Conservation (phyloP, 2,888 invertebrate species). For the Didymodactylos carnosus region DNA sequence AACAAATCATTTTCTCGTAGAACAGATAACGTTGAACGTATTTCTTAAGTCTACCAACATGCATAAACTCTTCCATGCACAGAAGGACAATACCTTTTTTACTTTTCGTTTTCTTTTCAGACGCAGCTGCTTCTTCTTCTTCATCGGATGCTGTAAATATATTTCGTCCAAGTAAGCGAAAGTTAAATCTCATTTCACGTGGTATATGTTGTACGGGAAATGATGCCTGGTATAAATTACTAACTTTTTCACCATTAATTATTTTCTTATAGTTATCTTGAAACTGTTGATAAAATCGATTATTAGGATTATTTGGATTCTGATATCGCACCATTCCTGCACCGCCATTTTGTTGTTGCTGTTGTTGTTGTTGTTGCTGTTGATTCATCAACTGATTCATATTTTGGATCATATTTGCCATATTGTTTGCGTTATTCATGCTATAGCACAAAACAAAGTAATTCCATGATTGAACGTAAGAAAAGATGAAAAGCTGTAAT, state of each 20-base stretch:
- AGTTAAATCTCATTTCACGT: not conserved
- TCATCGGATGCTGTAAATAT: slow-evolving; percentile 4
- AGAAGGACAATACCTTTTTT: no score
- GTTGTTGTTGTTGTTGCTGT: not conserved
- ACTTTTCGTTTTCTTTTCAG: no score
- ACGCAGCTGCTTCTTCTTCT: not conserved
- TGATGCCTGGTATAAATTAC: not conserved
- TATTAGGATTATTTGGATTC: slow-evolving; percentile 3
- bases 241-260: not conserved
- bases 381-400: not conserved
- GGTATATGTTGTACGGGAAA: slow-evolving; percentile 2
- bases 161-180: slow-evolving; percentile 14
- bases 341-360: not conserved
- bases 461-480: no score
- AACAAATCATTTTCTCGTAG: no score
- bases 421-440: no score
- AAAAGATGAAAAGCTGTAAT: no score
- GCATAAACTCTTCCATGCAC: no score
- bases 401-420: not conserved
- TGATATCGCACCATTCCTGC: not conserved
- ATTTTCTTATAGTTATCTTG: slow-evolving; percentile 1
- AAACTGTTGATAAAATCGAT: not conserved
- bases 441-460: no score
- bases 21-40: not conserved
- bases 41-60: not conserved